These are phyloP conservation scores for Dendroctonus ponderosae DNA, from an alignment of 1,140 invertebrate genomes.

Conservation along the genomic window DNA sequence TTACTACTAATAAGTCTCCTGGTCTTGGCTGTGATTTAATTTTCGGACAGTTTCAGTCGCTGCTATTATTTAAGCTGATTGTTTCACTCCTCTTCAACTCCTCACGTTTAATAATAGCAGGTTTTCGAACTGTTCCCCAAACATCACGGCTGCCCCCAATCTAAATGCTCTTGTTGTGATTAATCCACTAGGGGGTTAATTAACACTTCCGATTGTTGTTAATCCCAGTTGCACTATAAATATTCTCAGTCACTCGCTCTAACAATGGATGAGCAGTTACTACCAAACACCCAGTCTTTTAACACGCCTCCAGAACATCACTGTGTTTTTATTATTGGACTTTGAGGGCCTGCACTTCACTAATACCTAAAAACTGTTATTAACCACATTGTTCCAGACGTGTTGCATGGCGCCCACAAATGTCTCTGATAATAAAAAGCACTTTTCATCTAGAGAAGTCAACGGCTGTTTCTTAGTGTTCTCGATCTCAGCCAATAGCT, in stretches of 20 bases:
- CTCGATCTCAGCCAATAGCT: too few relatives aligned
- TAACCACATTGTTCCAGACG: slow-evolving; percentile 1
- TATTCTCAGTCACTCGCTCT: slow-evolving; percentile 13
- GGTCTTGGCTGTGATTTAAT: slow-evolving; percentile 30
- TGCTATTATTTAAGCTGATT: slow-evolving; percentile 10
- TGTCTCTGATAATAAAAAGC: not conserved
- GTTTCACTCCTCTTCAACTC: not conserved
- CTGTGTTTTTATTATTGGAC: slow-evolving; percentile 15
- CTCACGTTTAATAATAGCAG: slow-evolving; percentile 7
- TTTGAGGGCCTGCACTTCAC: slow-evolving; percentile 6
- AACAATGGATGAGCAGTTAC: slow-evolving; percentile 19
- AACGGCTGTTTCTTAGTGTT: too few relatives aligned
- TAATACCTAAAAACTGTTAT: slow-evolving; percentile 8
- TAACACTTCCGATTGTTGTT: slow-evolving; percentile 22
- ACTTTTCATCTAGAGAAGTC: not conserved
- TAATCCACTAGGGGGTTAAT: slow-evolving; percentile 27
- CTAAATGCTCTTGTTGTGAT: slow-evolving; percentile 11
- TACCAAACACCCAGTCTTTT: too few relatives aligned
- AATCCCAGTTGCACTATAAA: slow-evolving; percentile 27
- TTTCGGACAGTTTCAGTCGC: slow-evolving; percentile 7
- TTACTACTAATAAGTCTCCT: slow-evolving; percentile 45
- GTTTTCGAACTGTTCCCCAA: slow-evolving; percentile 3
- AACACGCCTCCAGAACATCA: not conserved
- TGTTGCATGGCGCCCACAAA: not conserved
- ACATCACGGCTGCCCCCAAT: slow-evolving; percentile 5